A percentile compares a stretch with the other conserved stretches of the same genome.
Conservation (phyloP, 2,113 vertebrate genomes). For the Nematolebias whitei region DNA sequence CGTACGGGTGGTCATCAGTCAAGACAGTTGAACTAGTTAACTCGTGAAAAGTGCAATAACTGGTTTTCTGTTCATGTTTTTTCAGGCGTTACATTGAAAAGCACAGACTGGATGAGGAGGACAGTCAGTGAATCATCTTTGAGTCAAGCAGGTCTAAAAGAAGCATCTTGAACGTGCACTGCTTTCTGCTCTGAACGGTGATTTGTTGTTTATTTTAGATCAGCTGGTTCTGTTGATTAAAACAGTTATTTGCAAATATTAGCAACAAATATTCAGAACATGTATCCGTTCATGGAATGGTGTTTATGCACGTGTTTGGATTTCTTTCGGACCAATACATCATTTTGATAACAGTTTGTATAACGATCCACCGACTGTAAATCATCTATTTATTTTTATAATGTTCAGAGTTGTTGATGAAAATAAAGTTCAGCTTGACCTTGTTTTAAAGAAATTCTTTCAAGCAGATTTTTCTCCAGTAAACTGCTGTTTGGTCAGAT, state of each 20-base stretch:
- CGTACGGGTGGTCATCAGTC: too few relatives aligned
- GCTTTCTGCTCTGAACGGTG: constrained; percentile 61
- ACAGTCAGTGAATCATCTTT: constrained; percentile 64
- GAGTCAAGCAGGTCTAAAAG: constrained; percentile 57
- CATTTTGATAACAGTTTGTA: constrained; percentile 86
- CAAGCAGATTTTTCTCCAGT: neutral
- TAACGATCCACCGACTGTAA: constrained; percentile 80
- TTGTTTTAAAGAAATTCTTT: constrained; percentile 36
- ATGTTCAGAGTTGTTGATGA: constrained; percentile 72
- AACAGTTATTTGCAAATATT: constrained; percentile 36
- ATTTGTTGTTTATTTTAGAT: constrained; percentile 49
- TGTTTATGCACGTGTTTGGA: constrained; percentile 81
- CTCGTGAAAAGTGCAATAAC: neutral
- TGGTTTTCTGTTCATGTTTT: neutral
- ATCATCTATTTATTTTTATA: constrained; percentile 85
- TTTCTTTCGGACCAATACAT: constrained; percentile 78
- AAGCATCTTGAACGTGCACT: constrained; percentile 56
- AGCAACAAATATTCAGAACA: constrained; percentile 56
- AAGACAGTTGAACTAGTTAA: neutral
- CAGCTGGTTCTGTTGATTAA: constrained; percentile 49
- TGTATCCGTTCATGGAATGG: constrained; percentile 71
- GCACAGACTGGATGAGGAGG: constrained; percentile 75
- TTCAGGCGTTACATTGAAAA: constrained; percentile 82
- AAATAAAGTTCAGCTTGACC: constrained; percentile 77
- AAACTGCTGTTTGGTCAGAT: too few relatives aligned